Evolutionary conservation across 1,140 invertebrate genomes (phyloP), one percentile per base, ranked within the genome.

Genomic region (Rhyzopertha dominica): DNA sequence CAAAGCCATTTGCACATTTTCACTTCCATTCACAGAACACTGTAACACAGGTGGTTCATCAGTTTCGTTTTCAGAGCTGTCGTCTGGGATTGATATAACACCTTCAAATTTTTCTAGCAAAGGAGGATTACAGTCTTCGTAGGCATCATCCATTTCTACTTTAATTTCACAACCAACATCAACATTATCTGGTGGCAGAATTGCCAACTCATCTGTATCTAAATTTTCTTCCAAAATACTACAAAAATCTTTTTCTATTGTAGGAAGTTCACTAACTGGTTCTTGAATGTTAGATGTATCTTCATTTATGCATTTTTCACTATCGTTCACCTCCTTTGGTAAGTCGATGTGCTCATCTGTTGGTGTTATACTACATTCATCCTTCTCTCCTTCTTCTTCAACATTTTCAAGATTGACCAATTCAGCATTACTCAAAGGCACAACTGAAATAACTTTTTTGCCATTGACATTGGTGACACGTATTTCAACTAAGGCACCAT

Each of bases 401-500:
- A n/a, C n/a, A n/a, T n/a, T n/a, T n/a, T n/a, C 54, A 35, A 48
- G 49, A 47, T 61, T 54, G 1, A 63, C 43, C 9, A 63, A 44
- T 28, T 52, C 30, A 4, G 45, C 49, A 4, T 58, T 52, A 7
- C 54, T 53, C 19, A 63, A 43, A 4, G 59, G 53, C 17, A 54
- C 40, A 2, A 66, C 58, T 3, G 47, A 59, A 28, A 66, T 64
- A n/a, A 61, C 42, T 30, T 62, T 64, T 24, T 52, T 58, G 8
- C 54, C 56, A 28, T 62, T 58, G 4, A 54, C 31, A 14, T 47
- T 38, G 17, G 51, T 60, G 1, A 66, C 56, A 32, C 43, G 58
- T 29, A 66, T 57, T 48, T 63, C 55, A 9, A 66, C 40, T 2
- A 62, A 39, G 51, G 62, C 60, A 22, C 59, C 62, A 13, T 49